Evolutionary conservation across 1,140 invertebrate species (phyloP), one percentile per base, ranked within the genome.

Genomic region (Pogonomyrmex barbatus): DNA sequence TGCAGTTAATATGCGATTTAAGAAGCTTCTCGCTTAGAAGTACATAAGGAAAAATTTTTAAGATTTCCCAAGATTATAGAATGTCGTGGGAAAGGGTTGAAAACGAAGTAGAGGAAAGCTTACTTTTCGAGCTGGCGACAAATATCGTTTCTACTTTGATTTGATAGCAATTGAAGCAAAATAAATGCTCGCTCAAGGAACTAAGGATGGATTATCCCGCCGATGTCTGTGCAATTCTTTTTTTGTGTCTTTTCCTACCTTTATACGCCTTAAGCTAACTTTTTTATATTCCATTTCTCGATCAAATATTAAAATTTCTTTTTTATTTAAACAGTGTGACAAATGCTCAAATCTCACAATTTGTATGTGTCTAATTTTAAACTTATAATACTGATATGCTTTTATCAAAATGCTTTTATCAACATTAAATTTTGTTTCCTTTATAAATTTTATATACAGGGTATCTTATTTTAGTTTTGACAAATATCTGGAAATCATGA

Each of bases 101-200:
- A 24, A n/a, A 56, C 45, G 12, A 58, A 79, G 54, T 30, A 12
- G 67, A 56, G 30, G 30, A 81, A 88, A 88, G 83, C 86, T 89
- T 73, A 70, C 75, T 75, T 86, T 60, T 60, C 52, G 30, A 62
- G 45, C 30, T 47, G 62, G 42, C 89, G 87, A 92, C 88, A 91
- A 91, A 92, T 89, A 88, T 91, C 83, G 73, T 86, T 91, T 92
- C 89, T 79, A 88, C 71, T 78, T 87, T 86, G 67, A 89, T 89
- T 85, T 85, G 84, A 90, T 89, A 83, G 88, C 86, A 89, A 91
- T 92, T 88, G 86, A 88, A 70, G 63, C 78, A 88, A 91, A 91
- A 90, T 87, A 91, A 92, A 92, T 82, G 83, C 60, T 75, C 58
- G 67, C 60, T 70, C 63, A 52, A 85, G 36, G 45, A 45, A 36